Conservation (phyloP, 2,113 vertebrate species). For the Alethe castanea region DNA sequence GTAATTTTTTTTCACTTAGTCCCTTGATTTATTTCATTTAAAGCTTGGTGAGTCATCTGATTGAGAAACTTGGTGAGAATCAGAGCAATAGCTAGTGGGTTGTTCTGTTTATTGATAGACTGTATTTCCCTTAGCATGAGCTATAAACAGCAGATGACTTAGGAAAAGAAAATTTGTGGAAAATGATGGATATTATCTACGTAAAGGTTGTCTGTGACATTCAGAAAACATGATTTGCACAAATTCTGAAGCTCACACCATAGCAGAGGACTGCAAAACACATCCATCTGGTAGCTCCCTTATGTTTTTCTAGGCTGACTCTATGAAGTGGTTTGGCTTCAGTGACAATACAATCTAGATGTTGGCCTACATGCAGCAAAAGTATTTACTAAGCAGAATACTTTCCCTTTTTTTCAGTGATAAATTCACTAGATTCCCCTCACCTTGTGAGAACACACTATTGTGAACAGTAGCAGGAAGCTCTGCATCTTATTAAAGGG, state of each 20-base stretch:
- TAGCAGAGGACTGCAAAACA: background rate
- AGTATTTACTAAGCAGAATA: background rate
- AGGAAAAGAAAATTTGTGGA: background rate
- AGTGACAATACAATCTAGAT: background rate
- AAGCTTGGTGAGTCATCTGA: background rate
- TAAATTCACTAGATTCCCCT: background rate
- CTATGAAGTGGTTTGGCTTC: background rate
- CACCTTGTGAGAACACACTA: background rate
- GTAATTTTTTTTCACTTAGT: background rate
- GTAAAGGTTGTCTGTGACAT: background rate
- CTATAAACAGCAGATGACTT: background rate
- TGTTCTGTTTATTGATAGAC: background rate
- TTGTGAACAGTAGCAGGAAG: background rate
- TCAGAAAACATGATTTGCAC: background rate
- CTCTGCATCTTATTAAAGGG: background rate
- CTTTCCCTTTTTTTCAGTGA: background rate
- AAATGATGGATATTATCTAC: fast-evolving
- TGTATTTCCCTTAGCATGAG: background rate
- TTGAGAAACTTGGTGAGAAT: background rate
- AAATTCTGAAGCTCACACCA: background rate
- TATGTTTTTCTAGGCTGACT: background rate
- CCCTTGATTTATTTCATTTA: background rate
- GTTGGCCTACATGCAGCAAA: background rate
- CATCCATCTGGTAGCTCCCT: background rate
- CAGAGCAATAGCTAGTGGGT: background rate